A percentile compares a stretch with the other conserved stretches of the same genome.
phyloP scores from a whole-genome alignment of 1,140 invertebrate genomes.

The Trichoplusia ni region DNA sequence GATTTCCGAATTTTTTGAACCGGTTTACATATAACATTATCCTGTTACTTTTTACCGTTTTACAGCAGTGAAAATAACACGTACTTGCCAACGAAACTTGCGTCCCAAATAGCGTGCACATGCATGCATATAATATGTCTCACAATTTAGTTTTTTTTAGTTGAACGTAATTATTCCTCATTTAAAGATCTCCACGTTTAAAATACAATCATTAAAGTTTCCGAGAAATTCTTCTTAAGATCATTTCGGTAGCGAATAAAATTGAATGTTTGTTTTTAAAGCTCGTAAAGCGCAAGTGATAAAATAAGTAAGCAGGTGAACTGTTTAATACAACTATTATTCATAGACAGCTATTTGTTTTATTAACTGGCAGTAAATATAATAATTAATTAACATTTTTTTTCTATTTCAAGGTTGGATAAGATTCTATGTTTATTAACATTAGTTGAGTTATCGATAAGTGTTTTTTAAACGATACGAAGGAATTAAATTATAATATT shows the following conservation, averaged over 20 bases:
- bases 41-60: slow-evolving; percentile 65
- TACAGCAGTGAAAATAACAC: slow-evolving; percentile 27
- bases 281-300: background rate
- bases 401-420: too few species aligned
- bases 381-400: too few species aligned
- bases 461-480: too few species aligned
- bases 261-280: background rate
- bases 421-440: too few species aligned
- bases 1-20: slow-evolving; percentile 48
- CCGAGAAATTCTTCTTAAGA: background rate
- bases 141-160: slow-evolving; percentile 1
- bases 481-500: too few species aligned
- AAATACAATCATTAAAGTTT: slow-evolving; percentile 8
- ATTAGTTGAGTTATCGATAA: too few species aligned
- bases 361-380: too few species aligned
- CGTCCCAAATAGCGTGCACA: slow-evolving; percentile 35
- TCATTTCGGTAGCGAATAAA: background rate
- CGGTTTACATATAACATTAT: slow-evolving; percentile 47
- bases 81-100: slow-evolving; percentile 17
- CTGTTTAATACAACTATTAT: too few species aligned
- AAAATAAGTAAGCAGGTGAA: too few species aligned
- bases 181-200: background rate
- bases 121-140: slow-evolving; percentile 1
- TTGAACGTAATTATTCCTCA: background rate
- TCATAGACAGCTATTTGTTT: too few species aligned